Percentiles rank a stretch among this genome's conserved stretches.
Evolutionary conservation across 2,797 vertebrate genomes (phyloP).

Genomic region (Discoglossus pictus): DNA sequence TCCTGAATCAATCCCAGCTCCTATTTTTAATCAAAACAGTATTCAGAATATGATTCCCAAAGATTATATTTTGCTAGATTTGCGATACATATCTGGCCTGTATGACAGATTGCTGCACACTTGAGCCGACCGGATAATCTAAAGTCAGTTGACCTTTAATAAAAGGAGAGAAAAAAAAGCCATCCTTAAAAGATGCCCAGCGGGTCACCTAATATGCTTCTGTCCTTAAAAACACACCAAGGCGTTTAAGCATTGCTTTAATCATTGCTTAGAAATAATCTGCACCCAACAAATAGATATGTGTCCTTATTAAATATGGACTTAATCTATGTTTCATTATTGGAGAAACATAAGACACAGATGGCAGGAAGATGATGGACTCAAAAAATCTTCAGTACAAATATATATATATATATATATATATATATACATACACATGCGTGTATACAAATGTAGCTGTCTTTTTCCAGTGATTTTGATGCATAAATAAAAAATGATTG

Average conservation of each 20-base stretch:
- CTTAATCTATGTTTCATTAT: slow-evolving; percentile 21
- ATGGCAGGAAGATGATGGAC: slow-evolving; percentile 13
- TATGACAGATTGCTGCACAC: slow-evolving; percentile 72
- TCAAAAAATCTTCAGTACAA: slow-evolving; percentile 4
- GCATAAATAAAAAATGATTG: too few relatives aligned
- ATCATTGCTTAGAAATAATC: slow-evolving; percentile 48
- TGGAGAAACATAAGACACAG: slow-evolving; percentile 31
- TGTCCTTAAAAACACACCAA: slow-evolving; percentile 43
- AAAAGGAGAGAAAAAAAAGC: slow-evolving; percentile 60
- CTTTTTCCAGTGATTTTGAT: neutral
- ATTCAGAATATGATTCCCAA: slow-evolving; percentile 79
- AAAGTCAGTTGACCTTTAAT: slow-evolving; percentile 73
- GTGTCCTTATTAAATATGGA: slow-evolving; percentile 3
- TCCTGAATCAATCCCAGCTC: slow-evolving; percentile 61
- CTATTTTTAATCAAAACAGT: slow-evolving; percentile 82
- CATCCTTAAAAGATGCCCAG: slow-evolving; percentile 55
- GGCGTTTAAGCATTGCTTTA: slow-evolving; percentile 41
- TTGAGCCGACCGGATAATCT: slow-evolving; percentile 72
- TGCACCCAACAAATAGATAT: slow-evolving; percentile 18
- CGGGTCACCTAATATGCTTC: slow-evolving; percentile 52
- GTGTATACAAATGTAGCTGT: neutral
- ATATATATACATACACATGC: neutral
- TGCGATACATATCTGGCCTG: slow-evolving; percentile 70
- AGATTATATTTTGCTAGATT: slow-evolving; percentile 83
- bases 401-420: too few relatives aligned